Evolutionary conservation across 2,888 invertebrate species (phyloP), one percentile per base, ranked within the genome.

Genomic region (Colletes collaris): DNA sequence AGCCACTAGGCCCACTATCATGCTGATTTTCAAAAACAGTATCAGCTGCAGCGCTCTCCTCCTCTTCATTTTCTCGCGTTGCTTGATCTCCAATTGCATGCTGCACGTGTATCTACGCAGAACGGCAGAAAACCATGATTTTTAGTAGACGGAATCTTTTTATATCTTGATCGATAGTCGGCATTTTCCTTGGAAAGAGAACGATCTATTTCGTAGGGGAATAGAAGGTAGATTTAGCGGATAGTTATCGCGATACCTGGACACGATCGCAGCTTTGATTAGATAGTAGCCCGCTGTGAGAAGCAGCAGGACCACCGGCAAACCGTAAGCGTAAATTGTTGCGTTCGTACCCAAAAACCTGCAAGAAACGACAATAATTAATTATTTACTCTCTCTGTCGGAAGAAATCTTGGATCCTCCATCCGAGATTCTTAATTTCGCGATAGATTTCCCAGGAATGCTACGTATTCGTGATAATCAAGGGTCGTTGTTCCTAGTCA

Each of bases 31-130:
- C 19, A 94, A 93, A 90, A 95, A 95, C 27, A 95, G 94, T 77
- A 94, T 93, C 83, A 95, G 93, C 89, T 95, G 95, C 76, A 95
- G 91, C 50, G 94, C 93, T 81, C 95, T 93, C 84, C 95, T 94
- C 83, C 94, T 93, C 69, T 94, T 94, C 94, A 95, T 94, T 91
- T 95, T 95, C 87, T 95, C 94, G 58, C 95, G 94, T 58, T 94
- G 93, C 87, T 94, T 94, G 77, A 94, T 93, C 84, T 95, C 95
- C 79, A 95, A 92, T 87, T 95, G 95, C 94, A 95, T 94, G 85
- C 94, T 94, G 89, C 94, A 94, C 53, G 95, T 94, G 90, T 95
- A 94, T 86, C 95, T 93, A 67, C 60, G 66, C 44, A 60, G 52
- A 52, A 10, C 10, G 44, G 44, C 44, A 10, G 44, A 46, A 8